Percentiles rank a stretch among this genome's conserved stretches.
These are phyloP conservation scores for Butastur rufipennis DNA, from an alignment of 2,113 vertebrate genomes.

Conservation along the genomic window DNA sequence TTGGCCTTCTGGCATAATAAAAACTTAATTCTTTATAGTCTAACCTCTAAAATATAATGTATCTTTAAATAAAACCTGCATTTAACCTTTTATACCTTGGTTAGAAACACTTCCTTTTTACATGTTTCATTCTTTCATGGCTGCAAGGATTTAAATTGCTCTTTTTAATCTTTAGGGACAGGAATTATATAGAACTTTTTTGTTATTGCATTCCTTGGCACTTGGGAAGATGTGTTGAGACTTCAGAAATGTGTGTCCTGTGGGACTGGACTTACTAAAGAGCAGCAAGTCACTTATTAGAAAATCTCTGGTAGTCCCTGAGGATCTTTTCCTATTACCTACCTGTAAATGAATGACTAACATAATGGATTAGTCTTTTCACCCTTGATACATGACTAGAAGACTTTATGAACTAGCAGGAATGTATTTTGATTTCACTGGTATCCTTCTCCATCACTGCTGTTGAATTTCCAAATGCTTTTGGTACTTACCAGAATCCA, in stretches of 20 bases:
- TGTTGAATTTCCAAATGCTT: not conserved
- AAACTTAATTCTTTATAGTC: not conserved
- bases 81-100: not conserved
- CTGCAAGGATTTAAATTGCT: not conserved
- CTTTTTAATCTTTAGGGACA: not conserved
- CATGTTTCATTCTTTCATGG: not conserved
- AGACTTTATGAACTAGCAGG: not conserved
- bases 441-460: not conserved
- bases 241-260: conserved; percentile 7
- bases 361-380: conserved; percentile 22
- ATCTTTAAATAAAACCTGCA: not conserved
- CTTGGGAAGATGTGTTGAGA: not conserved
- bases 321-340: conserved; percentile 31
- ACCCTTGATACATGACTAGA: conserved; percentile 18
- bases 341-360: conserved; percentile 40
- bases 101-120: not conserved
- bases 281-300: conserved; percentile 22
- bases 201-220: not conserved
- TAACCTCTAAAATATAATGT: not conserved
- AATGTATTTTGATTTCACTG: not conserved
- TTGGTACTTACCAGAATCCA: not conserved
- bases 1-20: not conserved
- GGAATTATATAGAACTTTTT: not conserved
- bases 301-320: not conserved
- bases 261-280: not conserved